phyloP scores from a whole-genome alignment of 2,888 invertebrate genomes.

The Orthosia incerta region DNA sequence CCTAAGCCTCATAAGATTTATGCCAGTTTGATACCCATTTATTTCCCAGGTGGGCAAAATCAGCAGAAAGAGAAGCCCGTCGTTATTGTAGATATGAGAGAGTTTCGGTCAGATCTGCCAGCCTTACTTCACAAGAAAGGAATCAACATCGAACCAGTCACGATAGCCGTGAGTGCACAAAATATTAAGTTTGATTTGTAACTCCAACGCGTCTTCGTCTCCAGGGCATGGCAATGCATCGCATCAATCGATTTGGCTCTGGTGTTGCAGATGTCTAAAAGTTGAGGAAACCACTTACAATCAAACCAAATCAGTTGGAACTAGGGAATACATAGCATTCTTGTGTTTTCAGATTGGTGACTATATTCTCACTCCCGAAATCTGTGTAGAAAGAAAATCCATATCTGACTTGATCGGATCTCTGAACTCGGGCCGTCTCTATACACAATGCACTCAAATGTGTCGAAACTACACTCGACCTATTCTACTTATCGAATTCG shows the following conservation, averaged over 20 bases:
- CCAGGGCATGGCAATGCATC: no score
- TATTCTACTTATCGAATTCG: constrained; percentile 98
- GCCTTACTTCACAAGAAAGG: constrained; percentile 97
- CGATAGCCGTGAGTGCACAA: constrained; percentile 78
- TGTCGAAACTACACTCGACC: constrained; percentile 96
- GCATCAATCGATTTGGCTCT: neutral
- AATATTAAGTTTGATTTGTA: neutral
- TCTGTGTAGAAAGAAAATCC: constrained; percentile 99
- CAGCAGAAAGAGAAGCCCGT: constrained; percentile 84
- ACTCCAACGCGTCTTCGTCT: no score
- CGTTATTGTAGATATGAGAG: constrained; percentile 98
- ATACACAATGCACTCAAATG: constrained; percentile 99
- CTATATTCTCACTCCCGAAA: constrained; percentile 98
- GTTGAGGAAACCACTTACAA: neutral
- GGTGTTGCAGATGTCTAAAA: neutral
- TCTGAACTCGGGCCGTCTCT: constrained; percentile 97
- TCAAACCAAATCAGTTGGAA: neutral
- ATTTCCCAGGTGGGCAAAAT: constrained; percentile 84
- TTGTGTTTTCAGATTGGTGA: constrained; percentile 95
- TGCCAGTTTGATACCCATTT: neutral
- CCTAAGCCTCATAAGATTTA: neutral
- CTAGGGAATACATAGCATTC: neutral
- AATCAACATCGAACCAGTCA: constrained; percentile 94
- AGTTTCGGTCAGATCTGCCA: constrained; percentile 99
- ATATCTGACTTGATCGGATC: constrained; percentile 99